Base-by-base conservation (phyloP, 2,888 invertebrate genomes). In the Aethes cnicana region DNA sequence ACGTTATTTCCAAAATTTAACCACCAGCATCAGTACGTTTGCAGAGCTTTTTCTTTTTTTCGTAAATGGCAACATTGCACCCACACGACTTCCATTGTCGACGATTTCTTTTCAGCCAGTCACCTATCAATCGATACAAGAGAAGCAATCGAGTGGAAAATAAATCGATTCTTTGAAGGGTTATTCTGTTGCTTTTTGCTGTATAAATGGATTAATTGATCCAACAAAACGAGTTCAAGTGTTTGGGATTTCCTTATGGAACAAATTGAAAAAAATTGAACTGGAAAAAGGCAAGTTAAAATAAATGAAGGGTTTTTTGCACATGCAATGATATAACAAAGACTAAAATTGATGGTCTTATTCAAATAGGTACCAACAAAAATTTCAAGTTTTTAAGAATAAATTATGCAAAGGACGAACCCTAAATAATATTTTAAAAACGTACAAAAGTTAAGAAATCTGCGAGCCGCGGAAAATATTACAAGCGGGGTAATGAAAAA, bases 101-200 rank as follows among this genome's bases (percentile, higher is more conserved):
- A 39, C 12, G 33, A 9, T 18, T 7, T 44, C 32, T 37, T 48
- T 49, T 17, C 56, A 53, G 47, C 54, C 53, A 47, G 56, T 28
- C n/a, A n/a, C n/a, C n/a, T n/a, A 57, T 63, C 30, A 56, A 58
- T 61, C 50, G 62, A 64, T 63, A 33, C 57, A 67, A 66, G 57
- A 44, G 46, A 46, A 23, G 57, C 57, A 64, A 74, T 74, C 66
- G 64, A 63, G 68, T 63, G 53, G 64, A 56, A 58, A 69, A 66
- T 64, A 58, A 56, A 72, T 69, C 62, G 63, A 66, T 66, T 63
- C 59, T 61, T 21, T 35, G 61, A 67, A 66, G 62, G 61, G 60
- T 64, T 68, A 55, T 53, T 44, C 32, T 46, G 46, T 36, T 25
- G 23, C 11, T 20, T 44, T 30, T 36, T 20, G 2, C 12, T 52